Conservation (phyloP, 1,140 invertebrate genomes). For the Drosophila sulfurigaster region DNA sequence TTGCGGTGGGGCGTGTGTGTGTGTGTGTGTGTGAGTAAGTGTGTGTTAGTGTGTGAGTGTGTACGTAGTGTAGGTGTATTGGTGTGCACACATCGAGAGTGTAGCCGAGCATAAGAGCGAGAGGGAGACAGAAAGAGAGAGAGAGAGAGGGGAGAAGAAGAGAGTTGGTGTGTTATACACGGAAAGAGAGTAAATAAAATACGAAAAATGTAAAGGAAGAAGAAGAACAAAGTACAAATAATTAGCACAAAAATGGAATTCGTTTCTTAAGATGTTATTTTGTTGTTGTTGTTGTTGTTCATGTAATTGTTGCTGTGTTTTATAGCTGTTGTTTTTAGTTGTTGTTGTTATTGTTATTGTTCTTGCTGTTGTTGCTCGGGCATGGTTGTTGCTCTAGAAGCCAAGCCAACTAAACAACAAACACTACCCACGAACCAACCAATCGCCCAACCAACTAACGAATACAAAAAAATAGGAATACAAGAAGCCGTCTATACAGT, state of each 20-base stretch:
- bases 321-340: neutral
- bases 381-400: constrained; percentile 36
- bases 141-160: constrained; percentile 17
- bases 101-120: constrained; percentile 1
- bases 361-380: constrained; percentile 7
- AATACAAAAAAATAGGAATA: neutral
- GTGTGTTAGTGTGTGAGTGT: constrained; percentile 18
- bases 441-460: too few relatives aligned
- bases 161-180: constrained; percentile 8
- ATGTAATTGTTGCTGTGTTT: neutral
- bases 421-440: constrained; percentile 3
- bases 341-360: constrained; percentile 5
- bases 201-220: constrained; percentile 42
- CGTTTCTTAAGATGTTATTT: constrained; percentile 22
- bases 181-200: constrained; percentile 29
- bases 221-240: constrained; percentile 65
- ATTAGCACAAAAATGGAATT: constrained; percentile 58
- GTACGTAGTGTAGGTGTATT: constrained; percentile 11
- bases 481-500: neutral
- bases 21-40: neutral
- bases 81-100: constrained; percentile 30
- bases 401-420: constrained; percentile 31
- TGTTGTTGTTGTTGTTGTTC: constrained; percentile 8
- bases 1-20: constrained; percentile 35
- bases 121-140: neutral